Conservation (phyloP, 1,140 invertebrate species). For the Probaryconus sp. region DNA sequence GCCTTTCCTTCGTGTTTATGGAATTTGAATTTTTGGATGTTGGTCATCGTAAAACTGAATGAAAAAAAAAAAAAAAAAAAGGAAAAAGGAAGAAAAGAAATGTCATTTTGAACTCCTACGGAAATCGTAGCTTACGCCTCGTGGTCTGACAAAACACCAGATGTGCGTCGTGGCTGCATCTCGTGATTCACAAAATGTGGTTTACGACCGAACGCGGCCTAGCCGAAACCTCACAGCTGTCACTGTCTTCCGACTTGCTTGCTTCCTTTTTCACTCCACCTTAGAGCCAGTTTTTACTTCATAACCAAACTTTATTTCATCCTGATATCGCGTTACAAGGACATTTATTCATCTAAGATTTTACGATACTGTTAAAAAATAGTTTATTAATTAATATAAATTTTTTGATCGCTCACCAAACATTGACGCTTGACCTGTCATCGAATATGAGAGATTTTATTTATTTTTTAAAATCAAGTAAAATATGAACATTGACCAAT, state of each 20-base stretch:
- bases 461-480: no score
- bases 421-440: no score
- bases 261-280: constrained; percentile 34
- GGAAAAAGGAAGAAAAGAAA: not conserved
- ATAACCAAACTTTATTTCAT: constrained; percentile 10
- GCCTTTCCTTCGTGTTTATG: no score
- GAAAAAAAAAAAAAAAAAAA: not conserved
- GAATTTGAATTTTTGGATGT: not conserved
- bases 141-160: constrained; percentile 54
- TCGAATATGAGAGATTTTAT: no score
- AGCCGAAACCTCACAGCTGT: constrained; percentile 36
- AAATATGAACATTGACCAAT: no score
- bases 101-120: constrained; percentile 21
- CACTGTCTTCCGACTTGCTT: constrained; percentile 48
- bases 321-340: not conserved
- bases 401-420: no score
- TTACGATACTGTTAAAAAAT: no score
- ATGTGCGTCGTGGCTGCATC: constrained; percentile 34
- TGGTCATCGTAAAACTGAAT: not conserved
- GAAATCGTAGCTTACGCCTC: constrained; percentile 27
- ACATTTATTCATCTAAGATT: no score
- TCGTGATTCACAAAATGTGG: constrained; percentile 57
- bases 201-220: constrained; percentile 22
- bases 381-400: no score
- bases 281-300: constrained; percentile 32